Evolutionary conservation across 2,113 vertebrate genomes (phyloP), one percentile per base, ranked within the genome.

Genomic region (Triplophysa tibetana): DNA sequence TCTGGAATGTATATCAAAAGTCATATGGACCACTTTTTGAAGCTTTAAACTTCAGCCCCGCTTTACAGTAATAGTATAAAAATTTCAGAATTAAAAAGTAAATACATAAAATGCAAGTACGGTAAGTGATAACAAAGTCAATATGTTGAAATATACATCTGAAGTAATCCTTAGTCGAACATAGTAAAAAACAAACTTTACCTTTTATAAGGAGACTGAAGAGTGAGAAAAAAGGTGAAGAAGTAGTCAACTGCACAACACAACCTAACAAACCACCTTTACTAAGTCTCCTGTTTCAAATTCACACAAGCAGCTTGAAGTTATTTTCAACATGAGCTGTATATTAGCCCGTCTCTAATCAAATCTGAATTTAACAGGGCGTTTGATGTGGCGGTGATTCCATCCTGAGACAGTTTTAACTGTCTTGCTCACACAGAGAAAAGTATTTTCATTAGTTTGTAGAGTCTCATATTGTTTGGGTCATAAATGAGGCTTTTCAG

Each of bases 361-460:
- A 73, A 81, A 45, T 48, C 58, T 62, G 58, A 75, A 48, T 63
- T 75, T 17, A 63, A 45, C 41, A 75, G 45, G 48, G 29, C 65
- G 21, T 66, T 73, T 52, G 12, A 45, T 29, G 65, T 66, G 52
- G 48, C 62, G 14, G 29, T 62, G 56, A 78, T 67, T 73, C 81
- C 78, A 84, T 45, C 33, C 62, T 26, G 4, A 74, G 63, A 52
- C 12, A 23, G 70, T 79, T 70, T 62, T n/a, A 54, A 58, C 26
- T 0, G 43, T 45, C 41, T 69, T 63, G 13, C 19, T 54, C 4
- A 33, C 45, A 54, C 21, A 29, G 8, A 62, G 79, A 45, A 75
- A 81, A 60, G 56, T 48, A 76, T 26, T 70, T 54, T 83, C 64
- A 85, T 85, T 77, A 74, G 54, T 23, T 23, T 61, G 66, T 79